Conservation (phyloP, 2,113 vertebrate genomes). For the Diadophis punctatus region DNA sequence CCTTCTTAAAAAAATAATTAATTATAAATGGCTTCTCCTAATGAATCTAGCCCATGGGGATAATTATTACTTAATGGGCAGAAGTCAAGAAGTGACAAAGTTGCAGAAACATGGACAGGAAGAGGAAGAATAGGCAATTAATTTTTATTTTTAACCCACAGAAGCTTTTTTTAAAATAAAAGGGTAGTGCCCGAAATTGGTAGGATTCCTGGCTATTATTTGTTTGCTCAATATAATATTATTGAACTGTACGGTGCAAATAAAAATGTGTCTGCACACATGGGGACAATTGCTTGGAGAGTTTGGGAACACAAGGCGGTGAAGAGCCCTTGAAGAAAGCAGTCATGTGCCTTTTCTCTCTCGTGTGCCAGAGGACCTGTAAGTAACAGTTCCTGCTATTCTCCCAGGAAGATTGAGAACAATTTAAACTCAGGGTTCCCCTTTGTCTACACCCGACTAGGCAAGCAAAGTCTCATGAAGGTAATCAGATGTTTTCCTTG, state of each 20-base stretch:
- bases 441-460: constrained; percentile 19
- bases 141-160: not conserved
- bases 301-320: not conserved
- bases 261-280: not conserved
- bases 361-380: not conserved
- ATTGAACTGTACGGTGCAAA: not conserved
- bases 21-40: not conserved
- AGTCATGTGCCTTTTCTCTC: not conserved
- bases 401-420: not conserved
- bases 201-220: not conserved
- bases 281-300: not conserved
- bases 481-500: constrained; percentile 3
- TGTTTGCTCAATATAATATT: not conserved
- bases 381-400: constrained; percentile 5
- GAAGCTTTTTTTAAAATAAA: not conserved
- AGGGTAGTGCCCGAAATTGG: not conserved
- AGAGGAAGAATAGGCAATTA: not conserved
- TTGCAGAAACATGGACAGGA: not conserved
- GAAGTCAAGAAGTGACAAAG: not conserved
- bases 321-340: not conserved
- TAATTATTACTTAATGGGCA: not conserved
- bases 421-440: not conserved
- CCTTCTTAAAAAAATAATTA: not conserved
- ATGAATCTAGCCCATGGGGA: not conserved
- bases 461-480: not conserved